A percentile compares a stretch with the other conserved stretches of the same genome.
phyloP scores from a whole-genome alignment of 2,113 vertebrate species.

The Bufo bufo region DNA sequence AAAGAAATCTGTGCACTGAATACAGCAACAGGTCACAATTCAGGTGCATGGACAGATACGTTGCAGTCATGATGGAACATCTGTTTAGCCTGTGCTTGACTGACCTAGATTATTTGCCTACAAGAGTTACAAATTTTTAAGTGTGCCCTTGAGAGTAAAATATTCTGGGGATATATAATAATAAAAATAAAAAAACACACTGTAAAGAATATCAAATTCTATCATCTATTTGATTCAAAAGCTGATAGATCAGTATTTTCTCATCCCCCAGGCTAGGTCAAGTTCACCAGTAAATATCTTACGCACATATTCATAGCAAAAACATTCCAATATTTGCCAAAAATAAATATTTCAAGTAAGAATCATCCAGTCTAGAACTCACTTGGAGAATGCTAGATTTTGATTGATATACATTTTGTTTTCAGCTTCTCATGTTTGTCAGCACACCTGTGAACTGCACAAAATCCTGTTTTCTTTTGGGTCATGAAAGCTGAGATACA shows the following conservation, averaged over 20 bases:
- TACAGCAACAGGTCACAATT: constrained; percentile 44
- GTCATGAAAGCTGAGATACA: not conserved
- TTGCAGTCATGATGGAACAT: constrained; percentile 5
- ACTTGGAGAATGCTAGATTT: constrained; percentile 23
- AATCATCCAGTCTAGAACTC: constrained; percentile 31
- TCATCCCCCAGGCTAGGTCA: constrained; percentile 43
- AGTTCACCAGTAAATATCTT: constrained; percentile 51
- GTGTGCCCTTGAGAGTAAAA: constrained; percentile 16
- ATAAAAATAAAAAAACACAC: constrained; percentile 33
- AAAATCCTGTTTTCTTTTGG: not conserved
- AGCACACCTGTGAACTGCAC: not conserved
- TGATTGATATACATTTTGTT: constrained; percentile 25
- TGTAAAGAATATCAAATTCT: constrained; percentile 29
- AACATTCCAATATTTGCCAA: constrained; percentile 48
- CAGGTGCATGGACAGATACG: constrained; percentile 44
- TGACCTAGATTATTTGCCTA: constrained; percentile 28
- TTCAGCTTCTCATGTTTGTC: not conserved
- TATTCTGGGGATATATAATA: constrained; percentile 20
- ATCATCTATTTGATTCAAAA: constrained; percentile 43
- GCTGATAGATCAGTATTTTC: constrained; percentile 37
- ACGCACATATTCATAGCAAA: constrained; percentile 41
- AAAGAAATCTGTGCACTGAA: constrained; percentile 4
- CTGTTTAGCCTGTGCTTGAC: constrained; percentile 18
- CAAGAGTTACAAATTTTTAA: constrained; percentile 42
- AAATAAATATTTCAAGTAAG: constrained; percentile 40